Base-by-base conservation (phyloP, 2,888 invertebrate species). In the Odontomyia ornata region DNA sequence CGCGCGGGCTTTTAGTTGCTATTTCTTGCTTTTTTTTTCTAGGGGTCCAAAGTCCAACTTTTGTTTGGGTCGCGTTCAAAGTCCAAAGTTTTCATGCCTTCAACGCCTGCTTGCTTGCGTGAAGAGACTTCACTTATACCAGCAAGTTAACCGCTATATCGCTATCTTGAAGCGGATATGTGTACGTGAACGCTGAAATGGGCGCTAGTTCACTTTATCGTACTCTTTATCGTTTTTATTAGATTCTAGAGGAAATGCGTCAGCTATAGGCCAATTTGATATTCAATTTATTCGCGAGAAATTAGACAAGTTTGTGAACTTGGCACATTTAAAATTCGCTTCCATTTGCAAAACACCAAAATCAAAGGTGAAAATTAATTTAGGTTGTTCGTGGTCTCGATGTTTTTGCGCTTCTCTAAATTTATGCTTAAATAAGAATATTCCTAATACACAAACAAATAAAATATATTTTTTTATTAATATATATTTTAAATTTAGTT, bases 41-140 rank as follows among this genome's bases (percentile, higher is more conserved):
- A 4, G 23, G 30, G 78, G 83, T 83, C 80, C 83, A 84, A 84
- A 84, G 84, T 84, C 83, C 82, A 82, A 79, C 77, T 80, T 81
- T 81, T 82, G 83, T 82, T 83, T 83, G 83, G 83, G 83, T 83
- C 83, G 83, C 80, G 83, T 82, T 78, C 83, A 84, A 84, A 84
- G 86, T 86, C 83, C 85, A 86, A 84, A 84, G 85, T 84, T 80
- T 83, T 81, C 80, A 79, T 80, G 79, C 79, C 77, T 76, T 75
- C 73, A 73, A 57, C 56, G 30, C 76, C 67, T 71, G 56, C 30
- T 36, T 71, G 56, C 30, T 36, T 43, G 28, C 36, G 9, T 21
- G 47, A 72, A 36, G 36, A 36, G 36, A 3, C 36, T n/a, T 28
- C 52, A 25, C 15, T 4, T 52, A 52, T 52, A 18, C 52, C 15